These are phyloP conservation scores for Scophthalmus maximus DNA, from an alignment of 2,113 vertebrate species.

Conservation along the genomic window DNA sequence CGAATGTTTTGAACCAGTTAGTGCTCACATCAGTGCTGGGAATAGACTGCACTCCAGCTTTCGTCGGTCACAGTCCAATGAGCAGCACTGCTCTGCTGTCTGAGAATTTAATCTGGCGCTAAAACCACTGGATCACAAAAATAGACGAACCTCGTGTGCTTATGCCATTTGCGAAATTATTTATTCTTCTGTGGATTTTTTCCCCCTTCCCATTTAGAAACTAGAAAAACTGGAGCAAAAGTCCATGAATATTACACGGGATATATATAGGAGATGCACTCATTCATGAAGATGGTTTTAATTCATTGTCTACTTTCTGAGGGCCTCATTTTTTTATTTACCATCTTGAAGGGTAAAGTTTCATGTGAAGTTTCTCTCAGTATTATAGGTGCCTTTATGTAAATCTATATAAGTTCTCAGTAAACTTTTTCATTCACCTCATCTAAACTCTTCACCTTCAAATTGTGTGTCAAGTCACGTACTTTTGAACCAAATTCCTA, in stretches of 20 bases:
- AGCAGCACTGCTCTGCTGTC: conserved; percentile 27
- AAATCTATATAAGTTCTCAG: too few relatives aligned
- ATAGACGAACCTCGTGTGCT: neutral
- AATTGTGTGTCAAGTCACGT: too few relatives aligned
- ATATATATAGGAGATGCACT: neutral
- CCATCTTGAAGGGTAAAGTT: too few relatives aligned
- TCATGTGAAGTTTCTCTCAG: too few relatives aligned
- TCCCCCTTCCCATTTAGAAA: neutral
- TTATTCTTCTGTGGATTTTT: conserved; percentile 24
- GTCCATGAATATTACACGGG: conserved; percentile 49
- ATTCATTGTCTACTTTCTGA: neutral
- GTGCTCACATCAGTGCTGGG: conserved; percentile 10
- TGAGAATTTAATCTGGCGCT: conserved; percentile 35
- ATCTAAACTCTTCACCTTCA: too few relatives aligned
- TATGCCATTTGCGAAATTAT: conserved; percentile 24
- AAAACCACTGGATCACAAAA: conserved; percentile 10
- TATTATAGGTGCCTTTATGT: too few relatives aligned
- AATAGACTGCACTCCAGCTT: conserved; percentile 10
- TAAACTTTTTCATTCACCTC: too few relatives aligned
- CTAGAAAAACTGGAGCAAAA: conserved; percentile 21
- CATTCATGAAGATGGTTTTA: neutral
- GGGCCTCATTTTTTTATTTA: neutral
- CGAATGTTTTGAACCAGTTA: neutral
- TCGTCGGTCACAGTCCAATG: conserved; percentile 32
- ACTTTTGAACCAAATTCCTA: too few relatives aligned